These are phyloP conservation scores for Drosophila nigrodunni DNA, from an alignment of 1,140 invertebrate species.

Conservation along the genomic window DNA sequence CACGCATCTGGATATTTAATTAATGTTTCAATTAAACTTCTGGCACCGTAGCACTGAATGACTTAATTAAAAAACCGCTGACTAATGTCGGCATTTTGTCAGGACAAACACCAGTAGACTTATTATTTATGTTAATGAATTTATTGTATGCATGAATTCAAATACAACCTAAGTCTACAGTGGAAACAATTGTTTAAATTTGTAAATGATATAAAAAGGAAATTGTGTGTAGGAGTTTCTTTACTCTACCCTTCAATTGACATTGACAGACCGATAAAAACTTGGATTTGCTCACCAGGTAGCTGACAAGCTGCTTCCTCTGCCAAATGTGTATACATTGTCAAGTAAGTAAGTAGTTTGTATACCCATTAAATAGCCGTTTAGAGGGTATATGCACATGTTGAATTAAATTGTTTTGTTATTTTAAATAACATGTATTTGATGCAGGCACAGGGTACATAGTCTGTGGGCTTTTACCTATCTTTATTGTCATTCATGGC, in stretches of 20 bases:
- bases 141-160: slow-evolving; percentile 27
- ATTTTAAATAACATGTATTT: neutral
- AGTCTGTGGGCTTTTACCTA: neutral
- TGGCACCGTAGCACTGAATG: slow-evolving; percentile 29
- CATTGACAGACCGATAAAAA: slow-evolving; percentile 38
- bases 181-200: slow-evolving; percentile 5
- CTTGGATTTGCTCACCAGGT: slow-evolving; percentile 16
- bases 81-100: slow-evolving; percentile 20
- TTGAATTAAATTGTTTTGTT: neutral
- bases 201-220: slow-evolving; percentile 6
- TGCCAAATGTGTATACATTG: slow-evolving; percentile 22
- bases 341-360: slow-evolving; percentile 1
- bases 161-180: slow-evolving; percentile 26
- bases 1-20: slow-evolving; percentile 5
- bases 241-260: slow-evolving; percentile 8
- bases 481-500: neutral
- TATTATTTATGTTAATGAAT: slow-evolving; percentile 30
- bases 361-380: neutral
- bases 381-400: neutral
- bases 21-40: slow-evolving; percentile 30
- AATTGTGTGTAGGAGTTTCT: neutral
- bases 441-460: neutral
- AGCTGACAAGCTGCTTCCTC: slow-evolving; percentile 26
- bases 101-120: slow-evolving; percentile 26
- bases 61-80: slow-evolving; percentile 64